phyloP scores from a whole-genome alignment of 2,888 invertebrate genomes.

The Synergus gifuensis region DNA sequence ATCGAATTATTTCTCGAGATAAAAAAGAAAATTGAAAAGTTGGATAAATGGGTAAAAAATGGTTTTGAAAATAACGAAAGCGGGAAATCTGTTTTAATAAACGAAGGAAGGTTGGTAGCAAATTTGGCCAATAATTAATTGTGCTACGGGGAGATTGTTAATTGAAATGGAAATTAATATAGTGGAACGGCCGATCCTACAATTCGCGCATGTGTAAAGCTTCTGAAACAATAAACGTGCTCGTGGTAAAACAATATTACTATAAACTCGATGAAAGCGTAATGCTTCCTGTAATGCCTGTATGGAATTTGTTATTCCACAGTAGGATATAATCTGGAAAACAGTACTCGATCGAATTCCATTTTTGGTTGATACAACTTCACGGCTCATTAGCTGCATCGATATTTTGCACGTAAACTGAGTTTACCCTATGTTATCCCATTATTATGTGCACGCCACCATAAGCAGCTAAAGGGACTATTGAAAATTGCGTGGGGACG shows the following conservation, averaged over 20 bases:
- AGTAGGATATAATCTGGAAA: constrained; percentile 1
- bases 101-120: background rate
- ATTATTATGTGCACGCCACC: constrained; percentile 33
- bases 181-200: background rate
- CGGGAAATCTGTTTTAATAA: background rate
- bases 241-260: constrained; percentile 11
- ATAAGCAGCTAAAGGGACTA: constrained; percentile 6
- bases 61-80: background rate
- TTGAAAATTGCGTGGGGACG: constrained; percentile 17
- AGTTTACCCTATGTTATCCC: constrained; percentile 6
- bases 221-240: background rate
- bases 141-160: constrained; percentile 9
- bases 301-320: constrained; percentile 20
- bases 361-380: background rate
- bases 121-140: constrained; percentile 11
- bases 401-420: constrained; percentile 26
- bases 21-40: too few species aligned
- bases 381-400: constrained; percentile 13
- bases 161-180: constrained; percentile 11
- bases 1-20: too few species aligned
- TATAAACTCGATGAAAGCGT: constrained; percentile 3
- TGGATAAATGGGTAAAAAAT: too few species aligned
- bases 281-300: constrained; percentile 1
- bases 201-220: background rate
- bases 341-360: constrained; percentile 17